Evolutionary conservation across 2,797 vertebrate genomes (phyloP).

Genomic region (Clarias laeviceps): DNA sequence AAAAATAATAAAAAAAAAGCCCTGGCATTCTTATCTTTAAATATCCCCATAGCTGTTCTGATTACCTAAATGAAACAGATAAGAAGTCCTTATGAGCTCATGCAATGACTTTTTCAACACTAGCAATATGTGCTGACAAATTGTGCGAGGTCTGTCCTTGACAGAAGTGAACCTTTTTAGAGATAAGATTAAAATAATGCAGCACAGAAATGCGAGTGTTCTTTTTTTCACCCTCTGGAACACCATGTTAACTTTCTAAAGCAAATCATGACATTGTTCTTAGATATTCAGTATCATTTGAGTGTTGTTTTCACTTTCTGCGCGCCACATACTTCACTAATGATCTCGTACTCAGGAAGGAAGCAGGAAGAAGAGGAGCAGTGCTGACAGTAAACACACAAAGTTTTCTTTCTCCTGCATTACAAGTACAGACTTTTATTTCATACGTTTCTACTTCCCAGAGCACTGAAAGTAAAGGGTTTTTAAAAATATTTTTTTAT

Average conservation of each 20-base stretch:
- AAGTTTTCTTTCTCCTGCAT: not conserved
- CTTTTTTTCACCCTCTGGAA: not conserved
- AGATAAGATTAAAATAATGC: constrained; percentile 40
- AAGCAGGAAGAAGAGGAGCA: constrained; percentile 36
- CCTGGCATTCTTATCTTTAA: constrained; percentile 5
- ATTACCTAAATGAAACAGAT: constrained; percentile 22
- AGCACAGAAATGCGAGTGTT: not conserved
- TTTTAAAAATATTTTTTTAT: not conserved
- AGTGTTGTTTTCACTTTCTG: constrained; percentile 8
- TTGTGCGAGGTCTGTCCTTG: constrained; percentile 24
- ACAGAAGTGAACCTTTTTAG: no score
- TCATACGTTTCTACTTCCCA: not conserved
- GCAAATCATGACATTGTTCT: not conserved
- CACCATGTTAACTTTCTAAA: not conserved
- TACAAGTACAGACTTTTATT: not conserved
- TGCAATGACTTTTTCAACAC: not conserved
- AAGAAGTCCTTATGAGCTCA: constrained; percentile 13
- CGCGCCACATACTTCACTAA: not conserved
- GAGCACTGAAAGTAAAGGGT: not conserved
- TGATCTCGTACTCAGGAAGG: constrained; percentile 25
- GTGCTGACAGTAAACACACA: constrained; percentile 23
- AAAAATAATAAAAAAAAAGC: not conserved
- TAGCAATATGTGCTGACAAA: not conserved
- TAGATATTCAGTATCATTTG: no score
- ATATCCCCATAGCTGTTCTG: not conserved